phyloP scores from a whole-genome alignment of 2,113 vertebrate species.

The Etheostoma cragini region DNA sequence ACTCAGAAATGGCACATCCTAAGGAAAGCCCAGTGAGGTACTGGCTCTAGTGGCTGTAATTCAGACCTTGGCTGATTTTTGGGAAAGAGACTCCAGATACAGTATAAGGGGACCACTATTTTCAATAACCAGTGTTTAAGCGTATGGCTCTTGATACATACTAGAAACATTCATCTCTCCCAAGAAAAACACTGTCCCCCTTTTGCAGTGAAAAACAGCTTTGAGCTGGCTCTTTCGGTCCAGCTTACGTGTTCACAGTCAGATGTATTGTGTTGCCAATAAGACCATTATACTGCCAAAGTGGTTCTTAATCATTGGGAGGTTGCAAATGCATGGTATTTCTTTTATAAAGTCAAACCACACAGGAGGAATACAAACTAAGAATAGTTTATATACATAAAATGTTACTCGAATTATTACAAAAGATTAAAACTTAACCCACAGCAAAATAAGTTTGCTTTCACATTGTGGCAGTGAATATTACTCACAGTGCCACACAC shows the following conservation, averaged over 20 bases:
- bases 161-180: neutral
- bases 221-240: neutral
- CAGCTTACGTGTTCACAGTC: neutral
- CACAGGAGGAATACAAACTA: neutral
- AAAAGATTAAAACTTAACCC: neutral
- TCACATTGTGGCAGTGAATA: slow-evolving; percentile 1
- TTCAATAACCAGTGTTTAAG: neutral
- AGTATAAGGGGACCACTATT: too few relatives aligned
- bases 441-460: neutral
- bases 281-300: neutral
- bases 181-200: slow-evolving; percentile 7
- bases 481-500: slow-evolving; percentile 29
- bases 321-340: neutral
- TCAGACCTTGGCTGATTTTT: too few relatives aligned
- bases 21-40: too few relatives aligned
- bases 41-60: too few relatives aligned
- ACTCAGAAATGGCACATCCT: too few relatives aligned
- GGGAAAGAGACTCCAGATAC: too few relatives aligned
- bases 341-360: neutral
- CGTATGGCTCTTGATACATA: neutral
- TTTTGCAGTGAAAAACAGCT: neutral
- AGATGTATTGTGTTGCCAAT: neutral
- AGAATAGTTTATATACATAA: neutral
- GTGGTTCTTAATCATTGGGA: neutral
- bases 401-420: neutral